A percentile compares a stretch with the other conserved stretches of the same genome.
phyloP scores from a whole-genome alignment of 1,140 invertebrate genomes.

The Harpegnathos saltator region DNA sequence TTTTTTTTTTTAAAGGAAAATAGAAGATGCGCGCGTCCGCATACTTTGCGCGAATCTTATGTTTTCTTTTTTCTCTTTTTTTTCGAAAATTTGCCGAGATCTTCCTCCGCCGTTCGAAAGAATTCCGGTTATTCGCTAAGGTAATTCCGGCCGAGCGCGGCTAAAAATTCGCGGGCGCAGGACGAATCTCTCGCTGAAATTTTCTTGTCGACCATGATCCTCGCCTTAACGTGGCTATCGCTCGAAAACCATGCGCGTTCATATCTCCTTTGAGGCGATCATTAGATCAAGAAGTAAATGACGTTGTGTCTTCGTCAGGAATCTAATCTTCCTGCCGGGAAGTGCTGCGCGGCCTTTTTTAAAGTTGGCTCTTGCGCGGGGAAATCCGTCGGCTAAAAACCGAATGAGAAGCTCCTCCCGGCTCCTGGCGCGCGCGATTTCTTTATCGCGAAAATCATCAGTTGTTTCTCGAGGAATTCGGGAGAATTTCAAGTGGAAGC shows the following conservation, averaged over 20 bases:
- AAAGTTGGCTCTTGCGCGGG: conserved; percentile 47
- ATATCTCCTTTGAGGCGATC: conserved; percentile 51
- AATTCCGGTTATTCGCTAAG: neutral
- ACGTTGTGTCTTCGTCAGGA: conserved; percentile 58
- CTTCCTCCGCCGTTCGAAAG: neutral
- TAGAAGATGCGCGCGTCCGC: no score
- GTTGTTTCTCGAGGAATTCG: conserved; percentile 46
- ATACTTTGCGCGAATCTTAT: neutral
- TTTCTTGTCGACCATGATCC: conserved; percentile 26
- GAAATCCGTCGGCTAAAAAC: conserved; percentile 45
- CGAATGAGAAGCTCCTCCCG: conserved; percentile 20
- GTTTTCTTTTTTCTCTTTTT: no score
- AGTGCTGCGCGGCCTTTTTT: conserved; percentile 50
- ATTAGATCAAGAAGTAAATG: conserved; percentile 50
- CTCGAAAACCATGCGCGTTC: conserved; percentile 26
- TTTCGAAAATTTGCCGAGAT: neutral
- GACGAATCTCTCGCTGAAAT: conserved; percentile 33
- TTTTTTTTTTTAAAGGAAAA: no score
- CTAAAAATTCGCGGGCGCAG: conserved; percentile 40
- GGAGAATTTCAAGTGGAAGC: conserved; percentile 16
- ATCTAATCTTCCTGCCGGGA: conserved; percentile 56
- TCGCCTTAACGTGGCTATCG: conserved; percentile 1
- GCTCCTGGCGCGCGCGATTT: conserved; percentile 46
- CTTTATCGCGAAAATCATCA: conserved; percentile 45
- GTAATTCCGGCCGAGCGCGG: neutral